Base-by-base conservation (phyloP, 2,888 invertebrate genomes). In the Carcina quercana region DNA sequence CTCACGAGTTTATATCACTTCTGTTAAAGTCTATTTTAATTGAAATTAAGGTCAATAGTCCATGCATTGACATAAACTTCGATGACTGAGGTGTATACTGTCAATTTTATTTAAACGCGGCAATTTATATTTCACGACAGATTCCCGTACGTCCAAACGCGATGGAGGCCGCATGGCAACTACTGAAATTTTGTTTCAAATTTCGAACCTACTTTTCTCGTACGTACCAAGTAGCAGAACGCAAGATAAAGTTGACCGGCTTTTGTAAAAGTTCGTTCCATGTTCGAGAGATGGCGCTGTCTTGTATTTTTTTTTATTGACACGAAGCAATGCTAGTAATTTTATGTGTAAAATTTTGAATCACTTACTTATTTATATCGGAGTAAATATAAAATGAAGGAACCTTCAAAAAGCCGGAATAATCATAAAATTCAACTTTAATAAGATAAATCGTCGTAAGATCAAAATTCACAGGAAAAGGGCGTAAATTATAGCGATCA, bases 121-220 rank as follows among this genome's bases (percentile, higher is more conserved):
- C 32, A 25, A 35, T 31, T 22, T 8, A 25, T 24, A 10, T 22
- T 15, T 10, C 15, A 27, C 13, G 27, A 25, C n/a, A 22, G n/a
- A 7, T n/a, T 14, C 25, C 17, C 30, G 15, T 29, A 21, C 64
- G 47, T 42, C 57, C 53, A 43, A 40, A 17, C 55, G 36, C 42
- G 28, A 26, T 35, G 45, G 38, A 43, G 50, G 50, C 43, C 56
- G 54, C 59, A 58, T 61, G 63, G 56, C 59, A 53, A 76, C n/a
- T n/a, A n/a, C 74, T 75, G 67, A 58, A 59, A 55, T 51, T 57
- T 43, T 46, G 57, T 59, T 54, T 48, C 57, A 54, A 59, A 69
- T 63, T 60, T 62, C 59, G 67, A 68, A 72, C 68, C 73, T 67
- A 66, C 70, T 73, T 72, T 67, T 56, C 56, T 53, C 46, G 57